Evolutionary conservation across 2,797 vertebrate genomes (phyloP).

Genomic region (Pangasius mekongensis): DNA sequence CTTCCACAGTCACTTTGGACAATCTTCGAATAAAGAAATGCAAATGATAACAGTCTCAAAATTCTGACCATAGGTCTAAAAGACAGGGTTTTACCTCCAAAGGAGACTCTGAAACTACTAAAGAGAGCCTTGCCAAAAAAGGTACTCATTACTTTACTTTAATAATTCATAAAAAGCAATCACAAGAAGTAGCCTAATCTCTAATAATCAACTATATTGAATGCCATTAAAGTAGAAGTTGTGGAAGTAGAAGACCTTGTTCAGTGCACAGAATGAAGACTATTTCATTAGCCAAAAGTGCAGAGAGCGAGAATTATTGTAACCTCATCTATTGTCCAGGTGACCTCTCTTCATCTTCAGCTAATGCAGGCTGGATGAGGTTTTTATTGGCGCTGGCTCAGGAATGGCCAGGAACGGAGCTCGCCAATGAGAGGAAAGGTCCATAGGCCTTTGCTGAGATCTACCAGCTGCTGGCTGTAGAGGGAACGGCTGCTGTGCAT

Average conservation of each 20-base stretch:
- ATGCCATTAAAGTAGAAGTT: conserved; percentile 71
- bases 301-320: conserved; percentile 81
- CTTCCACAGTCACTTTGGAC: background rate
- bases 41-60: background rate
- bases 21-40: background rate
- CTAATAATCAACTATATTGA: conserved; percentile 74
- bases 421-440: conserved; percentile 36
- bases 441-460: conserved; percentile 37
- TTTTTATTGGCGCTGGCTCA: conserved; percentile 68
- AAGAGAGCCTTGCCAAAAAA: conserved; percentile 23
- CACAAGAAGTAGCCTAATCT: conserved; percentile 69
- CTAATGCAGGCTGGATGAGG: conserved; percentile 68
- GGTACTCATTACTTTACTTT: background rate
- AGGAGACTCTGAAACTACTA: background rate
- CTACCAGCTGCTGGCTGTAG: conserved; percentile 47
- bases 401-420: conserved; percentile 46
- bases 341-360: conserved; percentile 80
- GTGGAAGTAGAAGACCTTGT: conserved; percentile 69
- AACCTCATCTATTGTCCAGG: conserved; percentile 75
- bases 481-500: conserved; percentile 27
- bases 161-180: conserved; percentile 63
- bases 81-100: background rate
- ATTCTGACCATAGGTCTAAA: background rate
- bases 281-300: conserved; percentile 68
- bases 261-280: conserved; percentile 68